Conservation (phyloP, 2,797 vertebrate species). For the Microhierax caerulescens region DNA sequence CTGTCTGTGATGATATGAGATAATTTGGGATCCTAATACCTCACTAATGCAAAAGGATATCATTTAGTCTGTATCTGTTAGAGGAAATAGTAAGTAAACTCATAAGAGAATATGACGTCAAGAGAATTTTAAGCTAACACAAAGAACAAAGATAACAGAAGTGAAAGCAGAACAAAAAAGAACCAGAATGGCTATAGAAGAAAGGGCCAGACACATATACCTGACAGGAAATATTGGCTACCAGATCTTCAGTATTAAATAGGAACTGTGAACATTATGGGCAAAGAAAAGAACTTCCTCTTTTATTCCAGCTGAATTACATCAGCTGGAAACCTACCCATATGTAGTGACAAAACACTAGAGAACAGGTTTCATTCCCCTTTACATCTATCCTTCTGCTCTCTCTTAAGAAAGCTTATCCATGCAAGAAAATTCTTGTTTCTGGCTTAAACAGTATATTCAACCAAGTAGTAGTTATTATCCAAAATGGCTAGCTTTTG, state of each 20-base stretch:
- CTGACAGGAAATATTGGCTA: neutral
- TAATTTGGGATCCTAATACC: neutral
- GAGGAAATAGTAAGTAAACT: neutral
- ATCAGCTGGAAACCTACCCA: neutral
- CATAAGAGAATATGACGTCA: neutral
- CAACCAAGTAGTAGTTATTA: neutral
- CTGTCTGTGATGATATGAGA: neutral
- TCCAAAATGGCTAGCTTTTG: neutral
- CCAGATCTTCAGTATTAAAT: neutral
- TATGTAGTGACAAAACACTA: neutral
- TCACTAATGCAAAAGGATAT: neutral
- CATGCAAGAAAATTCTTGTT: neutral
- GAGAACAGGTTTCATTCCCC: neutral
- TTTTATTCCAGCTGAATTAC: neutral
- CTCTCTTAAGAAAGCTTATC: neutral
- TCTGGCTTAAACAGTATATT: neutral
- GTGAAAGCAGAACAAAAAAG: neutral
- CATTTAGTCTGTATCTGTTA: neutral
- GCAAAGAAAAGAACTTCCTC: neutral
- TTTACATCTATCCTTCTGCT: neutral
- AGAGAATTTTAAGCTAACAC: neutral
- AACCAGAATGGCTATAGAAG: neutral
- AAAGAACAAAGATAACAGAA: neutral
- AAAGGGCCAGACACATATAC: neutral
- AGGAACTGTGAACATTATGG: neutral